These are phyloP conservation scores for Podiceps cristatus DNA, from an alignment of 2,113 vertebrate genomes.

Conservation along the genomic window DNA sequence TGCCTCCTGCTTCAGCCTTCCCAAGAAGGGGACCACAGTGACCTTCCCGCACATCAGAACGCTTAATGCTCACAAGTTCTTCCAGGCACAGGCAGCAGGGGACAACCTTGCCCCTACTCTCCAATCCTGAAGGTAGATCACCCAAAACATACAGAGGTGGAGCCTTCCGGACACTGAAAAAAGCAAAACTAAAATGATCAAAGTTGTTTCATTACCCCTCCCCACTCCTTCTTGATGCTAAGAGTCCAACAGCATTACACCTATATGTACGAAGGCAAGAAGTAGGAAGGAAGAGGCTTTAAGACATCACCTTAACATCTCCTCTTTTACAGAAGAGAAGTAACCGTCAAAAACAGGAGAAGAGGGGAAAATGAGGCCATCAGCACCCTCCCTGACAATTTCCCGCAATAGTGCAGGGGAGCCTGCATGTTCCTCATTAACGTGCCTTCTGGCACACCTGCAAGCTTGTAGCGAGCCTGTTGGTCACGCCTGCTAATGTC, in stretches of 20 bases:
- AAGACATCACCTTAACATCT: not conserved
- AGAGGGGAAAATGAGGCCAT: not conserved
- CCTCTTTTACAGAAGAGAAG: not conserved
- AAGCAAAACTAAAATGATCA: not conserved
- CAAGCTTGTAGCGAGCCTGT: not conserved
- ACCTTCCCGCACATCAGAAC: not conserved
- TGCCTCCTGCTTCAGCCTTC: not conserved
- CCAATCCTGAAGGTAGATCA: not conserved
- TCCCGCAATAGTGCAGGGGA: not conserved
- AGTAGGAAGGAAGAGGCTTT: conserved; percentile 7
- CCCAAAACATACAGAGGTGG: not conserved
- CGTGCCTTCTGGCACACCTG: not conserved
- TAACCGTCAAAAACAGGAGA: not conserved
- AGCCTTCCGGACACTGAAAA: not conserved
- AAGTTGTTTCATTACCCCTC: not conserved
- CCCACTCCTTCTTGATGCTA: not conserved
- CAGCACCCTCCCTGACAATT: not conserved
- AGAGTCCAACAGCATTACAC: not conserved
- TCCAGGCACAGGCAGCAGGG: not conserved
- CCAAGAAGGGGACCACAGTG: not conserved
- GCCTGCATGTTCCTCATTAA: not conserved
- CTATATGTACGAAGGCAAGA: not conserved
- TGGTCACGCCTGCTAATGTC: not conserved
- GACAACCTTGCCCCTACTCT: not conserved
- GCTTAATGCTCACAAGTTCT: not conserved